Evolutionary conservation across 2,797 vertebrate species (phyloP), one percentile per base, ranked within the genome.

Genomic region (Zenarchopterus dispar): DNA sequence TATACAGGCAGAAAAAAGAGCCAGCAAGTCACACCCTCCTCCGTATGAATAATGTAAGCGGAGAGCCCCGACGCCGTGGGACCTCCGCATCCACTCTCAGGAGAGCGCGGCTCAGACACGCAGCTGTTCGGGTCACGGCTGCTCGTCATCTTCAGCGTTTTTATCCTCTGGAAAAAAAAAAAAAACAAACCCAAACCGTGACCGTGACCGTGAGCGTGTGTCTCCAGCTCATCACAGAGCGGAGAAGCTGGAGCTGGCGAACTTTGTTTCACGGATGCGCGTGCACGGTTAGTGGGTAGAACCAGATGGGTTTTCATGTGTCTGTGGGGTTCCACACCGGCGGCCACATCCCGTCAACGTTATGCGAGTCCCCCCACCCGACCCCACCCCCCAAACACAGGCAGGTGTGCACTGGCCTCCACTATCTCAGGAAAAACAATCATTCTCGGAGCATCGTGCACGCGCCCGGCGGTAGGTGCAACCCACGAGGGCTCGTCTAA

Each of bases 21-120:
- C 78, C 89, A 90, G 81, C 85, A 92, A 91, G 93, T 93, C 91
- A 93, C 93, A 93, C 93, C 93, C 93, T 93, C 92, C 89, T 86
- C 88, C 77, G 91, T 89, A 93, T 94, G 93, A 93, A 93, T 94
- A 93, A 94, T 93, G 91, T 93, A 94, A 93, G 88, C 85, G 75
- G 88, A 85, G 86, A 87, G 80, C 81, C 86, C 84, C 70, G 82
- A 88, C 87, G 86, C 28, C 85, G 89, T 90, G 87, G 90, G 82
- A 87, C 84, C 63, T 70, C 80, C 63, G 52, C 85, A 78, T 86
- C 79, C 66, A 70, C 64, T 22, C 74, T 51, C 70, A 70, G 33
- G 24, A 56, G 45, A 62, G 70, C 51, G 69, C 74, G 21, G 55
- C 56, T 52, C 62, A 9, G 39, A 71, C 61, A 31, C 48, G 52